Evolutionary conservation across 35 echinoderm and acorn worm genomes (phyloP), one percentile per base, ranked within the genome.

Genomic region (Acanthaster planci): DNA sequence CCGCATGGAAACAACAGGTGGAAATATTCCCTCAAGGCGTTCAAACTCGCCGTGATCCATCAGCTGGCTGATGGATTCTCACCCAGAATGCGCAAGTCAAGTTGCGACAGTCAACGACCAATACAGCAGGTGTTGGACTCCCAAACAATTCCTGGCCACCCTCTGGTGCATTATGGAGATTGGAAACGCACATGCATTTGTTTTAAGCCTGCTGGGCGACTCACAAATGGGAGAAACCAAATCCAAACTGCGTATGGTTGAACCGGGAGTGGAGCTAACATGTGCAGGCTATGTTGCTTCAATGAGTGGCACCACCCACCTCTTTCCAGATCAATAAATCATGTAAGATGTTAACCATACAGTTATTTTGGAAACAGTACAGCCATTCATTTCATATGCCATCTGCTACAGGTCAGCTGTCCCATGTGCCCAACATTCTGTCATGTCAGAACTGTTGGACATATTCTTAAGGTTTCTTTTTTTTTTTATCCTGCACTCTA

Each of bases 41-140:
- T 85, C 83, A 85, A 85, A 29, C 8, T 85, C 12, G 55, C 83
- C 55, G 18, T 85, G 10, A 18, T 85, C 36, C 83, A 85, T 76
- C 83, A 85, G 39, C 83, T 85, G 19, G 83, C 34, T 9, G 83
- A 85, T 76, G 83, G 83, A 7, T 85, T 39, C 40, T 34, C 83
- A 21, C 75, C 83, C 12, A 18, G 37, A 26, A 85, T 75, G 58
- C 83, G 35, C 16, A 77, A 8, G 15, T 37, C 60, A 8, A 85
- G 23, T 76, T n/a, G 56, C 17, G 40, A 30, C 55, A 37, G 32
- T 14, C 8, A 85, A 12, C 83, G 83, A 21, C 83, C 83, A 23
- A 64, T 85, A 1, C 27, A 85, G 27, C 38, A 72, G 55, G 18
- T 85, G 0, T 7, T 85, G 8, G 83, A 37, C 17, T 39, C 18